Base-by-base conservation (phyloP, 2,113 vertebrate species). In the Platichthys flesus region DNA sequence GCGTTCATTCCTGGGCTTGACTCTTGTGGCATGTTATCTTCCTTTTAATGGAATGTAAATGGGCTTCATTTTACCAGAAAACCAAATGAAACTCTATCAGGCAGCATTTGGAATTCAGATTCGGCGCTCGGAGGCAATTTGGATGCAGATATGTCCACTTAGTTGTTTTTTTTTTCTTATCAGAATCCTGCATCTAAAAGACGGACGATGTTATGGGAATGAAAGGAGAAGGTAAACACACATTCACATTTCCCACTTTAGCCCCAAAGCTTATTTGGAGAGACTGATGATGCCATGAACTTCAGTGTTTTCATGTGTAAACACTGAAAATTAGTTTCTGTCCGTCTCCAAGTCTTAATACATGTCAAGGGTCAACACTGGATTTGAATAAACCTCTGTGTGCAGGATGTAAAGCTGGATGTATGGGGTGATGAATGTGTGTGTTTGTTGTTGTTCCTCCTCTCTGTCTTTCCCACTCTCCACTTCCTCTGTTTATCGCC, bases 111-210 rank as follows among this genome's bases (percentile, higher is more conserved):
- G 64, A 78, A 26, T 40, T 21, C n/a, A 55, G n/a, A 35, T 73
- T 71, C 61, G 40, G 76, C 45, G 12, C 7, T 51, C 59, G 57
- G 18, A 76, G 45, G 37, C 66, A 59, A 37, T 69, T 49, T 73
- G 40, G 52, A 71, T 31, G 63, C 21, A 72, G 37, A 74, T 62
- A 55, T 49, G 57, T 64, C 42, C 56, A 54, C 21, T 40, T 26
- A 0, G 16, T 23, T 23, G 21, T 21, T 16, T 16, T 67, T 77
- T 16, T 67, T 77, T 73, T 69, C 67, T 81, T 78, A 82, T 85
- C 85, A 56, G 76, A 37, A 9, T 37, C 71, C 31, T 64, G 12
- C 35, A 58, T 76, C 52, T 61, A 3, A 71, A 69, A n/a, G 28
- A 63, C 20, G 15, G 31, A 5, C 28, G 23, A 37, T 57, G 21